Base-by-base conservation (phyloP, 2,797 vertebrate species). In the Lacerta viridis region DNA sequence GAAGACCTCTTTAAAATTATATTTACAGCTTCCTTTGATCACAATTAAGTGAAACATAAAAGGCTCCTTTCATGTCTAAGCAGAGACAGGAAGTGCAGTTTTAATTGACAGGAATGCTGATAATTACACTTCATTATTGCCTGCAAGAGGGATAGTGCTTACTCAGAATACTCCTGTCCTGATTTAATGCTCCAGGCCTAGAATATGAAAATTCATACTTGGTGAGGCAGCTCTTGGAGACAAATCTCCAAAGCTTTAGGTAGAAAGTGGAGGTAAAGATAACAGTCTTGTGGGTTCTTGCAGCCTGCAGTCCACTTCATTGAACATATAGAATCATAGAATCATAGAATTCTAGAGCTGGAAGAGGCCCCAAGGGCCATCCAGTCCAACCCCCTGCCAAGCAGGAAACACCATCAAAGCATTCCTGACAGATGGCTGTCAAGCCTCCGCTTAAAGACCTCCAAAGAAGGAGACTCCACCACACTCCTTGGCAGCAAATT, bases 61-160 rank as follows among this genome's bases (percentile, higher is more conserved):
- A 93, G 43, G 72, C 77, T 82, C 77, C 80, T 91, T 0, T 2
- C 91, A 83, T 86, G 79, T 59, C 0, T n/a, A 46, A 84, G 80
- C 0, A 23, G 61, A 15, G 1, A 78, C 82, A 83, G 2, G 33
- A 3, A 4, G 82, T 92, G 84, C 64, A 68, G 2, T 64, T 82
- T 89, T 76, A 94, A 92, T 78, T 83, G 86, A 84, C 0, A 85
- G 23, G 50, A 25, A 72, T 76, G 23, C 87, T 83, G 74, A 83
- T 72, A 55, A 72, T 80, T 66, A 75, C 85, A 43, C 0, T 84
- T 81, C 75, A 36, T 79, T 71, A 86, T 1, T 7, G 90, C 41
- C 59, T 90, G 41, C 75, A 1, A 23, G 76, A 13, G 39, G 78
- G 50, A 2, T 15, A 9, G 78, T 64, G 41, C 72, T 83, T 15